These are phyloP conservation scores for Tolmerus cingulatus DNA, from an alignment of 2,888 invertebrate genomes.

Conservation along the genomic window DNA sequence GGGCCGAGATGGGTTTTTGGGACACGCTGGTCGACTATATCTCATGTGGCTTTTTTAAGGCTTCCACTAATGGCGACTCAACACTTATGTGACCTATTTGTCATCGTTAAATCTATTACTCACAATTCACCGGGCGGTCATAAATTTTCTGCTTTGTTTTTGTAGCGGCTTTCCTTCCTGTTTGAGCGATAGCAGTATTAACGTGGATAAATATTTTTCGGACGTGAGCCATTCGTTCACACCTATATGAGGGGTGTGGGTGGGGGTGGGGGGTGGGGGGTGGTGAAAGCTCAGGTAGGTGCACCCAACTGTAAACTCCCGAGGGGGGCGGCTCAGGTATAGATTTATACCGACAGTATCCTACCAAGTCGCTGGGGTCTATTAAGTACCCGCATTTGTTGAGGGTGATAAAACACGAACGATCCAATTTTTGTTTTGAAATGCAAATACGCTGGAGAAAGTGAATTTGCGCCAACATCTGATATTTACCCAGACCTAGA, in stretches of 20 bases:
- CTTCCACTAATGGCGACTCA: conserved; percentile 4
- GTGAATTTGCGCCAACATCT: not conserved
- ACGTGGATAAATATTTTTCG: conserved; percentile 33
- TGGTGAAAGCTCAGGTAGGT: not conserved
- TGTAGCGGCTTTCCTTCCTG: not conserved
- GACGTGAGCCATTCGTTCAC: conserved; percentile 13
- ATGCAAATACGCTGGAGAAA: not conserved
- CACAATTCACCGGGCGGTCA: conserved; percentile 19
- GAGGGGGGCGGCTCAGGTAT: not conserved
- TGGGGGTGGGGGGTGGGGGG: not conserved
- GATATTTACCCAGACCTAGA: not conserved
- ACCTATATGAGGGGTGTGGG: not conserved
- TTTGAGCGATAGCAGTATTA: conserved; percentile 14
- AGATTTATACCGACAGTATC: not conserved
- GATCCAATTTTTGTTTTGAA: not conserved
- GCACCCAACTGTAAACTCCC: not conserved
- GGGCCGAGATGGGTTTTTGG: not conserved
- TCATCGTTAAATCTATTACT: conserved; percentile 33
- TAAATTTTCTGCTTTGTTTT: conserved; percentile 11
- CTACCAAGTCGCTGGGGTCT: not conserved
- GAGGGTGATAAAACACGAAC: not conserved
- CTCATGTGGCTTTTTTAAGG: conserved; percentile 23
- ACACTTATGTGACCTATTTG: conserved; percentile 32
- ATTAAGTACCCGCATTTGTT: not conserved
- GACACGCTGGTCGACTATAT: not conserved